Base-by-base conservation (phyloP, 2,113 vertebrate genomes). In the Rhinoptilus africanus region DNA sequence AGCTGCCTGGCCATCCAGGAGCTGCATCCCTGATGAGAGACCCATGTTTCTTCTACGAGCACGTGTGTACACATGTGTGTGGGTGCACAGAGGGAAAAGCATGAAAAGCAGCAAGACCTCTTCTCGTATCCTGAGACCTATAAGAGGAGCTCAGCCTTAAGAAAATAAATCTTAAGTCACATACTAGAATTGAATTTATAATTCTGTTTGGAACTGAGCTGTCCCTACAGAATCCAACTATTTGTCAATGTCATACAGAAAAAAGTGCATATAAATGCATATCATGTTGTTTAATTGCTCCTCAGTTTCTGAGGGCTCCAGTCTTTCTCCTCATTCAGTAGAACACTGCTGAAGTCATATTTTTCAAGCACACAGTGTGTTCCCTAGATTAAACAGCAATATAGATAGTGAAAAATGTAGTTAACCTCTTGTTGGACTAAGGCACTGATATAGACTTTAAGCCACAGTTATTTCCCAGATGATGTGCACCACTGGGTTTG, bases 391-490 rank as follows among this genome's bases (percentile, higher is more conserved):
- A 84, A 95, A 66, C 37, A 93, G 92, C 66, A 93, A 89, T 54
- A 95, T 8, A 88, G 60, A 62, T 71, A 92, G 64, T 73, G 76
- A 96, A 98, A 97, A 95, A 92, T 28, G 51, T 80, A 68, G 77
- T 83, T 96, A 85, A 93, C 83, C 67, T 93, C 93, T 90, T 96
- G 47, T 43, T 94, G 78, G 88, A 91, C 32, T 62, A 93, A 56
- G 39, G 17, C 35, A 64, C 23, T 45, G 27, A 68, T 76, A 45
- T 32, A 90, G 87, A 89, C 35, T 95, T 82, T 67, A 95, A 95
- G 74, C 56, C 85, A 82, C 92, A 93, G 14, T 72, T 74, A 85
- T 96, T 97, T 95, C 89, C 47, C 92, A 94, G 84, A 96, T 81
- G 77, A 93, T 71, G 96, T 12, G 35, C 80, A 80, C 37, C 10